Evolutionary conservation across 2,113 vertebrate genomes (phyloP).

Genomic region (Cephalopholis sonnerati): DNA sequence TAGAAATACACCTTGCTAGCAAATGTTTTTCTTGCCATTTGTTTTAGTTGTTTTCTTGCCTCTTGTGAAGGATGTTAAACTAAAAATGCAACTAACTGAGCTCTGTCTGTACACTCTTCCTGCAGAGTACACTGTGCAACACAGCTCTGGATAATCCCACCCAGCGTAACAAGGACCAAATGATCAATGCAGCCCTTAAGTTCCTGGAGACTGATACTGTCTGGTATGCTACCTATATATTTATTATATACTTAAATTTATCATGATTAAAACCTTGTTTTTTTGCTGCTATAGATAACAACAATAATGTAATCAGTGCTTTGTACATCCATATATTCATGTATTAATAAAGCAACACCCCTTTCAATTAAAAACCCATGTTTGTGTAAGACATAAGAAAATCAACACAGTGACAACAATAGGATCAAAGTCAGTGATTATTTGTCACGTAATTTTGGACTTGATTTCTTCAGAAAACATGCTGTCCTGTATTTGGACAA

Average conservation of each 20-base stretch:
- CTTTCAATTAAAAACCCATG: not conserved
- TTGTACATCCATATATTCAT: not conserved
- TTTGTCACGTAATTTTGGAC: not conserved
- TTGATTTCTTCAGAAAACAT: not conserved
- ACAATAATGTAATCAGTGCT: not conserved
- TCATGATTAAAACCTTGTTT: not conserved
- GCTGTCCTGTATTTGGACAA: not conserved
- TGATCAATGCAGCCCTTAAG: conserved; percentile 92
- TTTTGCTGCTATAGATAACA: not conserved
- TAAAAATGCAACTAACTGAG: not conserved
- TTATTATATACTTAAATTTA: not conserved
- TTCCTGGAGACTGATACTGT: conserved; percentile 97
- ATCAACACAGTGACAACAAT: not conserved
- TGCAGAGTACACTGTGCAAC: conserved; percentile 95
- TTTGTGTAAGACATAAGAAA: not conserved
- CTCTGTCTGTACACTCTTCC: conserved; percentile 3
- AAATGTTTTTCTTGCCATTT: not conserved
- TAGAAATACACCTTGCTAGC: not conserved
- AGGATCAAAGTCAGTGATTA: not conserved
- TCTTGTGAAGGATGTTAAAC: not conserved
- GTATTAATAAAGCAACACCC: not conserved
- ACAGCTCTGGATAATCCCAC: conserved; percentile 96
- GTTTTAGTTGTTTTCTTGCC: not conserved
- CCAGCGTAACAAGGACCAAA: conserved; percentile 87
- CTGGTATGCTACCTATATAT: conserved; percentile 84